Evolutionary conservation across 2,888 invertebrate genomes (phyloP), one percentile per base, ranked within the genome.

Genomic region (Biston stratarius): DNA sequence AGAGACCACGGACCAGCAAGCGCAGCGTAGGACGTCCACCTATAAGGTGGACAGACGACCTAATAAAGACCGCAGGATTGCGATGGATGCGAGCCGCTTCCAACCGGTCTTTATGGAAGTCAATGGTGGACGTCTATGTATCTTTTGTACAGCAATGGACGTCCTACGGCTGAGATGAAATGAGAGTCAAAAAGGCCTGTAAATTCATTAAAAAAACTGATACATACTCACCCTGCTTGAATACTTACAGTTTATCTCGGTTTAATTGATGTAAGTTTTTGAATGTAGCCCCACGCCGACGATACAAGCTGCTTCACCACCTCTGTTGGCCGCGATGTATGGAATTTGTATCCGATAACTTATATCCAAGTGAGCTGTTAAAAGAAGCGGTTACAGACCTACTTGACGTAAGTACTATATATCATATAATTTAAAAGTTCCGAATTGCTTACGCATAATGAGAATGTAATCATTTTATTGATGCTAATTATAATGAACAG

Each of bases 181-280:
- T n/a, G n/a, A n/a, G n/a, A n/a, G n/a, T n/a, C n/a, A n/a, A n/a
- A n/a, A 24, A 24, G 24, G 24, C 24, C 24, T 24, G 24, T 24
- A 24, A 24, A 24, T 1, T 24, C 24, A 24, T 24, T 24, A 1
- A 24, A 24, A 24, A 24, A 33, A 7, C 34, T 51, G 12, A 34
- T 51, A 34, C 34, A 61, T 62, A 38, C 40, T 64, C 71, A 69
- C 68, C 70, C 70, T 71, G 69, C 66, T 34, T 42, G 73, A 77
- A 77, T 75, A 75, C 77, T 78, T 83, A 81, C 83, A 81, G 48
- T 81, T 85, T 84, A 86, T 84, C 83, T 84, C 82, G 74, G 76
- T 85, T 89, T 90, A 92, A 92, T 91, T 91, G 91, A 92, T 92
- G 91, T 89, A 84, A 84, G 89, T 88, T 88, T 91, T 91, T 90